Evolutionary conservation across 1,140 invertebrate genomes (phyloP), one percentile per base, ranked within the genome.

Genomic region (Brachionus manjavacas): DNA sequence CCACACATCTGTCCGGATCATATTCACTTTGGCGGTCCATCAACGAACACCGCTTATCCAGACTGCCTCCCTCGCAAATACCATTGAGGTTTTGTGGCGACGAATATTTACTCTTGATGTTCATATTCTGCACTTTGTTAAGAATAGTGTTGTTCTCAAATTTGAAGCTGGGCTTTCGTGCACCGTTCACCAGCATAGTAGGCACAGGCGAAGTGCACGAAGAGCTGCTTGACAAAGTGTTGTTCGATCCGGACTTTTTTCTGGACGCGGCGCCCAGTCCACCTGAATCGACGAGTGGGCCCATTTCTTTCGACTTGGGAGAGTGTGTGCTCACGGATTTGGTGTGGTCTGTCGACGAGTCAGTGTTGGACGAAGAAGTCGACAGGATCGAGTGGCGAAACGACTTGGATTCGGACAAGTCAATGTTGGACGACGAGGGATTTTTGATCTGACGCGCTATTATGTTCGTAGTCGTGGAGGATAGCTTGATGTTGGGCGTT

Each of bases 141-240:
- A 76, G n/a, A 49, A 76, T 76, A 28, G 72, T 76, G 20, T 49
- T 76, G 25, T 76, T 76, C 25, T 76, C 72, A 28, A 76, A 76
- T 31, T 76, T 76, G 20, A 76, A 76, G 49, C 72, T 76, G 11
- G 72, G 72, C 16, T 49, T 76, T 46, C 72, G 41, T 14, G 20
- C 72, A 52, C 41, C 72, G 25, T 11, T 28, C 25, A 46, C 3
- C 1, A 23, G 1, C 6, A 49, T 76, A 28, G 8, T 49, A 1
- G 72, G 43, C 12, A 46, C 72, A 9, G 72, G 41, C 9, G 72
- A 76, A 2, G 39, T 49, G 28, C 41, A 49, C 11, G 43, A 76
- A 16, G 68, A 72, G 16, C 11, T 41, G 16, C 68, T 72, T 9
- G 68, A 72, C 16, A 72, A 16, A 16, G 68, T 72, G 68, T 72